These are phyloP conservation scores for Branchellion lobata DNA, from an alignment of 2,888 invertebrate genomes.

Conservation along the genomic window DNA sequence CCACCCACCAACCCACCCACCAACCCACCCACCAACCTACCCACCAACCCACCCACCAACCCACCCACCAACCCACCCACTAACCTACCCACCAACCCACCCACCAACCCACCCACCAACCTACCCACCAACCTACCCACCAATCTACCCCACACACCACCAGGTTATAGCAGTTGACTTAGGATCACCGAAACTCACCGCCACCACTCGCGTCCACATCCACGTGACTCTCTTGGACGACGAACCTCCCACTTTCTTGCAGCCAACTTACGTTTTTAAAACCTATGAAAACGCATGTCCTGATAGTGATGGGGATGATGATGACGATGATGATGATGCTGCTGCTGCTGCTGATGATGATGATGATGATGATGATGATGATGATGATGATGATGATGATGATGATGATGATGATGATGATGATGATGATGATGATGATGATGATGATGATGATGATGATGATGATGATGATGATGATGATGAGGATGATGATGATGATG, in stretches of 20 bases:
- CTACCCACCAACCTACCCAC: no score
- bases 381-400: slow-evolving; percentile 16
- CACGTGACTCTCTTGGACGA: slow-evolving; percentile 45
- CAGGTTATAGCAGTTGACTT: slow-evolving; percentile 30
- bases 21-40: no score
- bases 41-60: no score
- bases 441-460: neutral
- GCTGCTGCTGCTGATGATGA: neutral
- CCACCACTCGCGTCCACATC: slow-evolving; percentile 20
- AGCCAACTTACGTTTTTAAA: slow-evolving; percentile 1
- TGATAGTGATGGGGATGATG: slow-evolving; percentile 22
- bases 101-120: no score
- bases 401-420: neutral
- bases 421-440: neutral
- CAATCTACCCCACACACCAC: no score
- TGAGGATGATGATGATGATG: slow-evolving; percentile 24
- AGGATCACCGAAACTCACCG: slow-evolving; percentile 21
- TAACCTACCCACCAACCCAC: no score
- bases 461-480: neutral
- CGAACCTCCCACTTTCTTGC: slow-evolving; percentile 47
- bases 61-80: neutral
- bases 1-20: neutral
- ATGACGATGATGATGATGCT: slow-evolving; percentile 18
- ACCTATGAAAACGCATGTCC: slow-evolving; percentile 7
- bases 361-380: slow-evolving; percentile 1